Base-by-base conservation (phyloP, 2,888 invertebrate species). In the Dascillus cervinus region DNA sequence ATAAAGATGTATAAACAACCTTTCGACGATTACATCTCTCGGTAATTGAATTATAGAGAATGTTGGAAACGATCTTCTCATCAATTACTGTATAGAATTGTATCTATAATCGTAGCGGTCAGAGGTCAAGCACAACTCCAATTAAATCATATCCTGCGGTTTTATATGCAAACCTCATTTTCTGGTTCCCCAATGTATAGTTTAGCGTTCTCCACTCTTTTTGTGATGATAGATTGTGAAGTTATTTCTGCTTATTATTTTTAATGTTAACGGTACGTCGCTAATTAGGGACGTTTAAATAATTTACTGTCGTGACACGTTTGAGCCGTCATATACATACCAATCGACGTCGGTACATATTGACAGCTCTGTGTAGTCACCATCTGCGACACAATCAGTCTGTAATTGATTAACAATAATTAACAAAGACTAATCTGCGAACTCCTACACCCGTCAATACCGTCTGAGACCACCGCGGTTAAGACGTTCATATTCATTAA, bases 401-500 rank as follows among this genome's bases (percentile, higher is more conserved):
- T 37, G 42, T 17, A 34, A 48, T 54, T 49, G 50, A 53, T 53
- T 49, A 43, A 34, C 37, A 39, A 46, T 51, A 55, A 56, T 55
- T 52, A 52, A 49, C 46, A 40, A 42, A 37, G 39, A 46, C 45
- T 47, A 53, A 55, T 52, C 47, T 45, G 52, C 43, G 46, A 49
- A 46, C 52, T 52, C 49, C 54, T 49, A 51, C 51, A 46, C 49
- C 35, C 30, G 36, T 47, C 47, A 45, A 49, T 52, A 49, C 43
- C 41, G 40, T 34, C 39, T 37, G 39, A 47, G 54, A 55, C 54
- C 55, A 53, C 55, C 53, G 32, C 46, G 46, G 50, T 49, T 50
- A 55, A 52, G 55, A 53, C 46, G 49, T 53, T 50, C 48, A 40
- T 41, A 47, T 50, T 50, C 50, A 53, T 53, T 52, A 52, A 53